Base-by-base conservation (phyloP, 2,113 vertebrate species). In the Microcebus griseorufus region DNA sequence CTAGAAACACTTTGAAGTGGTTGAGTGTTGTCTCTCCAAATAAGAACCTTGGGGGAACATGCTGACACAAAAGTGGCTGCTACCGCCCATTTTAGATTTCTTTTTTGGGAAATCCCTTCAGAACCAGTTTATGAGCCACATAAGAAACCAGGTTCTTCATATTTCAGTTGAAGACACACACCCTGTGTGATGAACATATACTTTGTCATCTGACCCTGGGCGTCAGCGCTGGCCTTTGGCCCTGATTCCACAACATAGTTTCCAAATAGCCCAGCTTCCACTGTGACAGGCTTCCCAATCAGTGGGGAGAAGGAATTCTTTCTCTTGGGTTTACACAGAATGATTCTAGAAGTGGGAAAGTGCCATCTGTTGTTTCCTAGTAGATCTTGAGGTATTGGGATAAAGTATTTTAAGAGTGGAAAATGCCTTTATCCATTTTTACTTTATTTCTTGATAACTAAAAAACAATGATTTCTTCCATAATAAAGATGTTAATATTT, bases 201-300 rank as follows among this genome's bases (percentile, higher is more conserved):
- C 76, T 81, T 53, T 92, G 91, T 90, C 76, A 5, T 93, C 37
- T 92, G 93, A 94, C 67, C 34, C 20, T 0, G 4, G 85, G 32
- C 29, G 1, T 80, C 37, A 92, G 64, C 51, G 87, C 58, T 94
- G 64, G 75, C 70, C 62, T 96, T 96, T 97, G 88, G 72, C 45
- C 53, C 58, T 96, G 82, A 91, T 97, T 94, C 85, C 65, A 96
- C 81, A 96, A 80, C 29, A 81, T 69, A 85, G 78, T 95, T 97
- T 93, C 80, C 69, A 81, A 93, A 82, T 76, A 94, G 60, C 14
- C 11, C 53, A 95, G 65, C 37, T 90, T 94, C 60, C 58, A 90
- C 37, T 95, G 25, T 78, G 60, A 94, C 76, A 93, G 93, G 55
- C 82, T 88, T 94, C 93, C 48, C 90, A 82, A 91, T 96, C 64